These are phyloP conservation scores for Tipula unca DNA, from an alignment of 2,888 invertebrate species.

Conservation along the genomic window DNA sequence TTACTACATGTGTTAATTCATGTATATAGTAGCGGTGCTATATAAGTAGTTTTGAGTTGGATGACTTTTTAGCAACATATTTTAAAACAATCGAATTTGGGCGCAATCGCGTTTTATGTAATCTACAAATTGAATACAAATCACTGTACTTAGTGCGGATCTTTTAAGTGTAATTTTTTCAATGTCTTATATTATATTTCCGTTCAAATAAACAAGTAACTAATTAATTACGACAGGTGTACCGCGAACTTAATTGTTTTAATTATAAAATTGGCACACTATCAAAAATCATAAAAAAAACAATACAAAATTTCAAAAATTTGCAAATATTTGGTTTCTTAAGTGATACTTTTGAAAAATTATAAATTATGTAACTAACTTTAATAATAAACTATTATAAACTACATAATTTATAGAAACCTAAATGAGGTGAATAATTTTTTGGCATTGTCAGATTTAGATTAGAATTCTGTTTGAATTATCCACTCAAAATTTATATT, in stretches of 20 bases:
- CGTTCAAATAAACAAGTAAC: background rate
- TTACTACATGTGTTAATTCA: background rate
- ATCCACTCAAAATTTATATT: too few species aligned
- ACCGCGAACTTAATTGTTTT: background rate
- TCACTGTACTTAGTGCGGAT: too few species aligned
- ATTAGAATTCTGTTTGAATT: too few species aligned
- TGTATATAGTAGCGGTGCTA: background rate
- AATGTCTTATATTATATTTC: too few species aligned
- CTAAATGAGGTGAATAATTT: too few species aligned
- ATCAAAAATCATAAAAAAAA: background rate
- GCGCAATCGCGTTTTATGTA: too few species aligned
- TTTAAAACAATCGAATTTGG: too few species aligned
- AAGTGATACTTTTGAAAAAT: background rate
- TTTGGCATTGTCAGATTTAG: too few species aligned
- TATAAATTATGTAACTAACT: background rate
- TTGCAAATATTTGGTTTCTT: background rate
- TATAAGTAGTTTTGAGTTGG: too few species aligned
- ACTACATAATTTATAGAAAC: background rate
- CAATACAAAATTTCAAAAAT: background rate
- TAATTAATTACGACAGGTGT: background rate
- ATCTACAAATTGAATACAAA: too few species aligned
- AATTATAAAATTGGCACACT: background rate
- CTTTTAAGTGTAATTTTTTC: too few species aligned
- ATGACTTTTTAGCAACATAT: too few species aligned
- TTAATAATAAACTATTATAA: background rate